A percentile compares a stretch with the other conserved stretches of the same genome.
These are phyloP conservation scores for Hippopotamyrus pictus DNA, from an alignment of 2,797 vertebrate species.

Conservation along the genomic window DNA sequence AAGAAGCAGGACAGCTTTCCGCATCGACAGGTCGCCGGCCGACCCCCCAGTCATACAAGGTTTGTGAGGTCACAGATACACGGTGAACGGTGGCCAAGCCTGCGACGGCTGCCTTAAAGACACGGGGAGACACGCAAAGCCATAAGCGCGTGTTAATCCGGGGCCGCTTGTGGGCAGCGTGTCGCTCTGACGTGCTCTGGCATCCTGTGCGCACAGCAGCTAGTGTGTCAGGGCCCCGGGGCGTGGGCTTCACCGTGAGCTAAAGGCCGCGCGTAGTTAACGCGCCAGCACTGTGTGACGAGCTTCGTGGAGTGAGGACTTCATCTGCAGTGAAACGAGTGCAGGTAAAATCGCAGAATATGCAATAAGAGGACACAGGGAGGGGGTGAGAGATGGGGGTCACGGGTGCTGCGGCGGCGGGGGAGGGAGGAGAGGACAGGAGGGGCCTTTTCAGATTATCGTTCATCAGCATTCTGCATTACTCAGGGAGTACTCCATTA, in stretches of 20 bases:
- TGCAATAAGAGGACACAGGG: conserved; percentile 21
- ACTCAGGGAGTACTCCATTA: not conserved
- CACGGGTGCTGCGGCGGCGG: not conserved
- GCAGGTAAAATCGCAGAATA: not conserved
- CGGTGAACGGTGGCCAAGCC: not conserved
- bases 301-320: not conserved
- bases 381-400: conserved; percentile 22
- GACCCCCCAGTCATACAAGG: not conserved
- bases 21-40: not conserved
- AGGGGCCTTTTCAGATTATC: not conserved
- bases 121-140: not conserved
- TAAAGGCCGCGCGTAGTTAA: not conserved
- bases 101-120: not conserved
- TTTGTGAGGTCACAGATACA: not conserved
- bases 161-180: not conserved
- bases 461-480: not conserved
- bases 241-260: not conserved
- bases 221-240: not conserved
- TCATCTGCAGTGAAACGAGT: not conserved
- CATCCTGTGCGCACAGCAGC: not conserved
- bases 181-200: not conserved
- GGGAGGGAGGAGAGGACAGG: not conserved
- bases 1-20: not conserved
- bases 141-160: not conserved
- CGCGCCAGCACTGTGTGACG: not conserved